phyloP scores from a whole-genome alignment of 2,888 invertebrate species.

The Gisinianus flammeolus region DNA sequence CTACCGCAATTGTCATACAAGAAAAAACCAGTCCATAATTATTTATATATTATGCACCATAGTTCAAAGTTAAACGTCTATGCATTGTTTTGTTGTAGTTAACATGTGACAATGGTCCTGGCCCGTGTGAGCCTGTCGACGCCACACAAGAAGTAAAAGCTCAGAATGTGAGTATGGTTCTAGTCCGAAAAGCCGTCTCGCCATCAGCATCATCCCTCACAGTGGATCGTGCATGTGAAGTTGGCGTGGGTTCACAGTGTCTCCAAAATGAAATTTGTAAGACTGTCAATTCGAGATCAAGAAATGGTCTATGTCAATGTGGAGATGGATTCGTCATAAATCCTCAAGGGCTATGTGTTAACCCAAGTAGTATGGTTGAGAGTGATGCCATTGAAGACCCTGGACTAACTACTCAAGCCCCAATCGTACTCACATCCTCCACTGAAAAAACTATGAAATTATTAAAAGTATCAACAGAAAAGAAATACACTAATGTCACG shows the following conservation, averaged over 20 bases:
- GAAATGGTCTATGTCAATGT: slow-evolving; percentile 77
- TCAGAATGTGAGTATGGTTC: slow-evolving; percentile 35
- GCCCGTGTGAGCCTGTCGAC: neutral
- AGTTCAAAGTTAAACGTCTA: neutral
- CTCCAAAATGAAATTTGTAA: slow-evolving; percentile 75
- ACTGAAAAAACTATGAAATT: slow-evolving; percentile 67
- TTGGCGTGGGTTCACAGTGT: slow-evolving; percentile 68
- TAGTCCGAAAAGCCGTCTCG: slow-evolving; percentile 21
- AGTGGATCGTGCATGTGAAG: slow-evolving; percentile 64
- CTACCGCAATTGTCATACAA: neutral
- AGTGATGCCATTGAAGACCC: neutral
- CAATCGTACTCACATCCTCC: slow-evolving; percentile 19
- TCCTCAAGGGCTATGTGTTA: slow-evolving; percentile 55
- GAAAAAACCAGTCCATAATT: neutral
- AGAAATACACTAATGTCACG: slow-evolving; percentile 69
- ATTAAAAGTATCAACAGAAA: slow-evolving; percentile 66
- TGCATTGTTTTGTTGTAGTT: neutral
- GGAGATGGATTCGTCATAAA: slow-evolving; percentile 69
- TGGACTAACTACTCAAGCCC: slow-evolving; percentile 61
- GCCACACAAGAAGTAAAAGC: neutral
- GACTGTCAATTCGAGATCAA: slow-evolving; percentile 65
- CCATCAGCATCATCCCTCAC: slow-evolving; percentile 31
- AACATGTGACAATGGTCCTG: slow-evolving; percentile 46
- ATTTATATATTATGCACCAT: neutral
- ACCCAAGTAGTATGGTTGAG: slow-evolving; percentile 61